These are phyloP conservation scores for Epizoanthus scotinus DNA, from an alignment of 92 coral and sea anemone species.

Conservation along the genomic window DNA sequence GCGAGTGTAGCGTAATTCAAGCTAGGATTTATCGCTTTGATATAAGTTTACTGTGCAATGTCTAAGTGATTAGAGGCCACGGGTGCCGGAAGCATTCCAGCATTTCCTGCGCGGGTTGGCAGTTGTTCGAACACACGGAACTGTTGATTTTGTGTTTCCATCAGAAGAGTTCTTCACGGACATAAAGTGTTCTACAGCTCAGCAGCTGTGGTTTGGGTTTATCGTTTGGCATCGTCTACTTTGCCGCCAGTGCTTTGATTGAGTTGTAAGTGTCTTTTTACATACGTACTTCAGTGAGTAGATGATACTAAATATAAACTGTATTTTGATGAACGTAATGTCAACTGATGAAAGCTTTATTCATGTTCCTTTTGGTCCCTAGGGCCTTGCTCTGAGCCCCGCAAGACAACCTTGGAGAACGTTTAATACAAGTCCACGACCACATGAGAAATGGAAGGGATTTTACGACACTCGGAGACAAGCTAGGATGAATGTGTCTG, in stretches of 20 bases:
- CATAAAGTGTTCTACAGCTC: not conserved
- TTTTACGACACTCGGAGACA: not conserved
- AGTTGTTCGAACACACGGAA: constrained; percentile 81
- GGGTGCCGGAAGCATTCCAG: constrained; percentile 83
- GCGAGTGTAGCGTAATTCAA: constrained; percentile 59
- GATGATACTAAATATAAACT: constrained; percentile 84
- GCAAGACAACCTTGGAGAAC: constrained; percentile 42
- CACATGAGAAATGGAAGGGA: constrained; percentile 26
- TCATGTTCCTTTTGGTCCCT: constrained; percentile 62
- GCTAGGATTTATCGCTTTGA: constrained; percentile 52
- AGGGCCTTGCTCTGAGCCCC: constrained; percentile 52
- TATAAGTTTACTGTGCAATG: constrained; percentile 79
- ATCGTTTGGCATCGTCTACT: not conserved
- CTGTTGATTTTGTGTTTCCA: constrained; percentile 46
- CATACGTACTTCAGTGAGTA: constrained; percentile 22
- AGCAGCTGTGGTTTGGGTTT: not conserved
- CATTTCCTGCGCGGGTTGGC: constrained; percentile 93
- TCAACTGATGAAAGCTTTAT: constrained; percentile 93
- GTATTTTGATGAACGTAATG: constrained; percentile 90
- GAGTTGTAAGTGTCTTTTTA: constrained; percentile 34
- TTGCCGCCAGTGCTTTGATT: constrained; percentile 23
- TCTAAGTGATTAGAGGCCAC: constrained; percentile 78
- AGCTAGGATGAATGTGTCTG: constrained; percentile 25
- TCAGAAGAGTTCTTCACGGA: not conserved
- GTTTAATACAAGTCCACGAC: constrained; percentile 1